phyloP scores from a whole-genome alignment of 2,797 vertebrate species.

The Ctenosaura bakeri region DNA sequence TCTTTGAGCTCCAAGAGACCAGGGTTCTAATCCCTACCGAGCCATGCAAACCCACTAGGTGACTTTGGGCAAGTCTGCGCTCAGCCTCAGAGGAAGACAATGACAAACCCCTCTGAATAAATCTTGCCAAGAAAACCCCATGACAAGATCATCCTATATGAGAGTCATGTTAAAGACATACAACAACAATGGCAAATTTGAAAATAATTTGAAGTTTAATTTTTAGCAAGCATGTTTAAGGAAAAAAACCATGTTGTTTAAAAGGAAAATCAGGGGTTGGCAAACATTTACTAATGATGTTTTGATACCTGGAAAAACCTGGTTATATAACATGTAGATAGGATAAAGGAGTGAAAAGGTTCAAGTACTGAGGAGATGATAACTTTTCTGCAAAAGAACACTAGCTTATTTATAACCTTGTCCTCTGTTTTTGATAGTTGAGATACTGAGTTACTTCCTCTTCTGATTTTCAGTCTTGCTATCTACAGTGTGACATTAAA shows the following conservation, averaged over 20 bases:
- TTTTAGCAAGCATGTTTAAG: background rate
- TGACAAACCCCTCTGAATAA: too few species aligned
- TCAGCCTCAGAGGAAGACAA: too few species aligned
- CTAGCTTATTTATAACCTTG: background rate
- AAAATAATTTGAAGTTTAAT: background rate
- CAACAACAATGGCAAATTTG: too few species aligned
- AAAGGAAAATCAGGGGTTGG: background rate
- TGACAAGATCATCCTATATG: too few species aligned
- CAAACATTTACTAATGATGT: background rate
- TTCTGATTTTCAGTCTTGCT: background rate
- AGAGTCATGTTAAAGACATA: too few species aligned
- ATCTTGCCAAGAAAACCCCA: too few species aligned
- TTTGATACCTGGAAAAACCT: background rate
- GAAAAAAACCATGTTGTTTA: background rate
- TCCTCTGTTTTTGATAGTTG: slow-evolving; percentile 11
- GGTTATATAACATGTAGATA: background rate
- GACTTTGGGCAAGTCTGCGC: too few species aligned
- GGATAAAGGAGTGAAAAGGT: background rate
- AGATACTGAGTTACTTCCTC: background rate
- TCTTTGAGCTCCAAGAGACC: too few species aligned
- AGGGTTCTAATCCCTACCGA: too few species aligned
- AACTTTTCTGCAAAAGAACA: background rate
- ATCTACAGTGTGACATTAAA: background rate
- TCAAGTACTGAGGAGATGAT: background rate
- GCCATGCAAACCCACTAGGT: too few species aligned